Percentiles rank a stretch among this genome's conserved stretches.
Conservation (phyloP, 2,888 invertebrate species). For the Timandra comae region DNA sequence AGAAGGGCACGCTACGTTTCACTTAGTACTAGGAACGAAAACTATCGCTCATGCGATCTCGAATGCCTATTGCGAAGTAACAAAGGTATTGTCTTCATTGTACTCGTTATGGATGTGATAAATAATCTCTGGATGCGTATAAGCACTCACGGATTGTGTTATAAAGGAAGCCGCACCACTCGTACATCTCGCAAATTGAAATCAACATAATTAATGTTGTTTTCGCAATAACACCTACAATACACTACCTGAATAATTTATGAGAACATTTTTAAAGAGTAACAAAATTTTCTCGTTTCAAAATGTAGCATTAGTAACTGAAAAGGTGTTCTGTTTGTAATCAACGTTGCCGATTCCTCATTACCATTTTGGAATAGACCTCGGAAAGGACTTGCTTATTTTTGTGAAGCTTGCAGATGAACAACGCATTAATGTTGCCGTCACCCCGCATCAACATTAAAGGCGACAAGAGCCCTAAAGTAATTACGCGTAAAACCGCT, state of each 20-base stretch:
- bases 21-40: constrained; percentile 20
- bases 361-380: constrained; percentile 1
- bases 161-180: constrained; percentile 2
- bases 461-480: constrained; percentile 31
- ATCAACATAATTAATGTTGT: no score
- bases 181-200: no score
- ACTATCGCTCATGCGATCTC: constrained; percentile 30
- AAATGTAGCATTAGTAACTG: no score
- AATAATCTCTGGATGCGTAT: constrained; percentile 20
- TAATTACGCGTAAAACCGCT: constrained; percentile 38
- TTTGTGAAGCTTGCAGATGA: constrained; percentile 28
- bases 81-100: constrained; percentile 28
- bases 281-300: no score
- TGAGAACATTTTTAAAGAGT: neutral
- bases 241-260: neutral
- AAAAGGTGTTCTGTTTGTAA: no score
- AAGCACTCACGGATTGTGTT: neutral
- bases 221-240: constrained; percentile 1
- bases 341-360: neutral
- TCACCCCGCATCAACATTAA: constrained; percentile 28
- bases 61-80: constrained; percentile 20
- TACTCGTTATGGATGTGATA: constrained; percentile 24
- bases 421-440: constrained; percentile 29
- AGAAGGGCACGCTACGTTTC: constrained; percentile 37
- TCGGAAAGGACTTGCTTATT: constrained; percentile 20